phyloP scores from a whole-genome alignment of 2,888 invertebrate species.

The Maniola hyperantus region DNA sequence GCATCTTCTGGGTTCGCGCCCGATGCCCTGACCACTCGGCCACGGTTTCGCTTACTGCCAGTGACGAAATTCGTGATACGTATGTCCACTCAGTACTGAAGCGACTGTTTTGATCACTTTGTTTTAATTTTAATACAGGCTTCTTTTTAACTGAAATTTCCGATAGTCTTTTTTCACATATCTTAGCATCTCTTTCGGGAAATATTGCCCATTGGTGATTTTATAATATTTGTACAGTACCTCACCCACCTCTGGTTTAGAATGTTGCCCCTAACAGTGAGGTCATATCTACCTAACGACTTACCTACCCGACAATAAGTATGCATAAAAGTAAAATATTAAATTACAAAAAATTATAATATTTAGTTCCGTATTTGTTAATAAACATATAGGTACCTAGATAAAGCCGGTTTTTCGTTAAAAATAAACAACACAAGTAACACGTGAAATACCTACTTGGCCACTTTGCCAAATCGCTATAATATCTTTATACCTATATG shows the following conservation, averaged over 20 bases:
- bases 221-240: not conserved
- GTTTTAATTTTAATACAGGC: too few relatives aligned
- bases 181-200: too few relatives aligned
- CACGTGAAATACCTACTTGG: constrained; percentile 1
- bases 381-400: not conserved
- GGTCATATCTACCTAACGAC: not conserved
- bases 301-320: not conserved
- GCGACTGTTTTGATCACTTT: too few relatives aligned
- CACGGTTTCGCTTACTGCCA: too few relatives aligned
- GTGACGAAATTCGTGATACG: too few relatives aligned
- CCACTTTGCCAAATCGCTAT: constrained; percentile 19
- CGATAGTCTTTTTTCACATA: too few relatives aligned
- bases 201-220: too few relatives aligned
- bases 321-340: not conserved
- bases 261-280: not conserved
- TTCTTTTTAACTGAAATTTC: too few relatives aligned
- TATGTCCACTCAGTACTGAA: too few relatives aligned
- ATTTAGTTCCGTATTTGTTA: not conserved
- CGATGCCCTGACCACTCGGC: too few relatives aligned
- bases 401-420: not conserved
- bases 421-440: constrained; percentile 4
- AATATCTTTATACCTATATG: not conserved
- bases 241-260: not conserved
- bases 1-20: too few relatives aligned
- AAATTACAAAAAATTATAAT: not conserved